These are phyloP conservation scores for Stomatorhinus ivindoensis DNA, from an alignment of 2,113 vertebrate genomes.

Conservation along the genomic window DNA sequence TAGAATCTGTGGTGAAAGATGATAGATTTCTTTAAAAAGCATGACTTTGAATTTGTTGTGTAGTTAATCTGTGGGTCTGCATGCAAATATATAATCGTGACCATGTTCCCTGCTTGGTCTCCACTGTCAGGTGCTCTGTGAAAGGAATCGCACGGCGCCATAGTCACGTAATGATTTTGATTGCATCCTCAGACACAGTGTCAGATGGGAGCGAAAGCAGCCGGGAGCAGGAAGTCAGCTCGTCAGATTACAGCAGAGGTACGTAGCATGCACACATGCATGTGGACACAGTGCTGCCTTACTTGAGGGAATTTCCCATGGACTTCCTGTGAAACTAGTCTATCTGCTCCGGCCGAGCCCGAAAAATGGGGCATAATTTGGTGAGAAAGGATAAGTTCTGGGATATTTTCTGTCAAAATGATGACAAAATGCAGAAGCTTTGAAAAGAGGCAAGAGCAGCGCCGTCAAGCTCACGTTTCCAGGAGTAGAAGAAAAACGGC, in stretches of 20 bases:
- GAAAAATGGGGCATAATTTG: not conserved
- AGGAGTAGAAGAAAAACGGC: not conserved
- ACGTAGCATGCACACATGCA: not conserved
- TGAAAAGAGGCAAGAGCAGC: not conserved
- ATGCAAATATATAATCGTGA: not conserved
- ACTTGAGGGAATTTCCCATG: not conserved
- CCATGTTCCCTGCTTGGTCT: not conserved
- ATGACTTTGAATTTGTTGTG: not conserved
- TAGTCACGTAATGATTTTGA: not conserved
- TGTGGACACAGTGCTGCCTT: not conserved
- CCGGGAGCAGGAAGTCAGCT: not conserved
- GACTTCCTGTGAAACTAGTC: not conserved
- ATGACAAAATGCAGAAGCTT: not conserved
- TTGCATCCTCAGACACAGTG: constrained; percentile 26
- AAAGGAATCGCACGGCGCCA: too few species aligned
- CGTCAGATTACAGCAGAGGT: not conserved
- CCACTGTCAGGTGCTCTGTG: not conserved
- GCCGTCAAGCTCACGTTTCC: not conserved
- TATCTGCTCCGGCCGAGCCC: not conserved
- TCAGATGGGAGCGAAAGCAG: constrained; percentile 12
- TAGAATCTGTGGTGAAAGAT: not conserved
- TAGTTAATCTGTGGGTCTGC: not conserved
- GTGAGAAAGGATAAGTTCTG: not conserved
- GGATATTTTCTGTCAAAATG: not conserved
- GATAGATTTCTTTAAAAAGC: not conserved